Conservation (phyloP, 2,888 invertebrate species). For the Microplitis manilae region DNA sequence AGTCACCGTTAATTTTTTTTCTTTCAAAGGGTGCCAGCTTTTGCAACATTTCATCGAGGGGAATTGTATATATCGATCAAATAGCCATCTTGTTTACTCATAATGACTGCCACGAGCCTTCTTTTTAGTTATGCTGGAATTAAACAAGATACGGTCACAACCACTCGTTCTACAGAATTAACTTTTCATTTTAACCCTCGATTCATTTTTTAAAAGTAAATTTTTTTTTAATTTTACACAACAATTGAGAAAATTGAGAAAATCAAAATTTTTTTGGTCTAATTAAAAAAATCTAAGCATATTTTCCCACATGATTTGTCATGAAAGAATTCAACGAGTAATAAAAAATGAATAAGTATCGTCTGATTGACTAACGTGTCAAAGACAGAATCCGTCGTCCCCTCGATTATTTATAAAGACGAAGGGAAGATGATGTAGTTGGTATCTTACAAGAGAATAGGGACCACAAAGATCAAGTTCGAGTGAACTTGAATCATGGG, state of each 20-base stretch:
- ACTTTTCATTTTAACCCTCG: no score
- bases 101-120: constrained; percentile 50
- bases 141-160: constrained; percentile 14
- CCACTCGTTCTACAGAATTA: not conserved
- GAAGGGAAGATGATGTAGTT: constrained; percentile 15
- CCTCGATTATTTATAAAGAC: constrained; percentile 44
- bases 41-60: constrained; percentile 47
- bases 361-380: constrained; percentile 37
- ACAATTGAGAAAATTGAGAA: no score
- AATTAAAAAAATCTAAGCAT: not conserved
- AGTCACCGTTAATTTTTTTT: constrained; percentile 44
- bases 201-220: no score
- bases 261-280: not conserved
- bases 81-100: constrained; percentile 58
- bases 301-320: not conserved
- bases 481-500: constrained; percentile 39
- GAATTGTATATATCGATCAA: constrained; percentile 56
- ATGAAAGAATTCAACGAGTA: not conserved
- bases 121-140: constrained; percentile 29
- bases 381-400: constrained; percentile 35
- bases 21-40: constrained; percentile 41
- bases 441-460: not conserved
- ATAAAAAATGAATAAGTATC: constrained; percentile 6
- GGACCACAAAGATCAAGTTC: constrained; percentile 21
- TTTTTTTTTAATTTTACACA: no score